These are phyloP conservation scores for Alca torda DNA, from an alignment of 2,797 vertebrate species.

Conservation along the genomic window DNA sequence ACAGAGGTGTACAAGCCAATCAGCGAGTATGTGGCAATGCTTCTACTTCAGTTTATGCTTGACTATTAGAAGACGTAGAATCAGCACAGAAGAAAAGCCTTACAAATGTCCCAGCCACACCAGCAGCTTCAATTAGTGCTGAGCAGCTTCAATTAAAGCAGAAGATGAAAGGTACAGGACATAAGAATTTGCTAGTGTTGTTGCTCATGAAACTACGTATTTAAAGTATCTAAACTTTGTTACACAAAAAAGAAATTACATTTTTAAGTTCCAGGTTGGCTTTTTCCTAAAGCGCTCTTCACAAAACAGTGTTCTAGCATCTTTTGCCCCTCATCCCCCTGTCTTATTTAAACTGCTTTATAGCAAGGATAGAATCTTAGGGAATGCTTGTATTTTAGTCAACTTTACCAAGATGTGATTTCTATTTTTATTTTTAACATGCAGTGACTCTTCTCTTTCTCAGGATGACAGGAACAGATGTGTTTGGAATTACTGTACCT, in stretches of 20 bases:
- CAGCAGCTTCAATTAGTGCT: neutral
- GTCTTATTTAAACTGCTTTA: neutral
- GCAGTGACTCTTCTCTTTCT: neutral
- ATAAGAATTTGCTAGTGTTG: neutral
- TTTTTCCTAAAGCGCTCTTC: neutral
- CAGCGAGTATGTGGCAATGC: fast-evolving
- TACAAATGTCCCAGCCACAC: neutral
- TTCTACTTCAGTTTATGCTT: fast-evolving
- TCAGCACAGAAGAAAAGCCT: neutral
- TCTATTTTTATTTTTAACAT: neutral
- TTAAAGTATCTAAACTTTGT: neutral
- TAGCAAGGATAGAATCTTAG: neutral
- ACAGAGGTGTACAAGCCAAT: no score
- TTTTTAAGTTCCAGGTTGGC: fast-evolving
- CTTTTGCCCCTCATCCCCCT: neutral
- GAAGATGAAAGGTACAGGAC: neutral
- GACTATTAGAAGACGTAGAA: neutral
- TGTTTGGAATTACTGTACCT: conserved; percentile 92
- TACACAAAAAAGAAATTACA: neutral
- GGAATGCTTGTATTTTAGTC: neutral
- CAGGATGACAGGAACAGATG: conserved; percentile 89
- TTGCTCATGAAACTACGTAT: neutral
- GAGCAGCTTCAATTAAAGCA: neutral
- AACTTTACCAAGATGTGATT: neutral
- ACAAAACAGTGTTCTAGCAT: neutral